These are phyloP conservation scores for Conops quadrifasciatus DNA, from an alignment of 2,888 invertebrate genomes.

Conservation along the genomic window DNA sequence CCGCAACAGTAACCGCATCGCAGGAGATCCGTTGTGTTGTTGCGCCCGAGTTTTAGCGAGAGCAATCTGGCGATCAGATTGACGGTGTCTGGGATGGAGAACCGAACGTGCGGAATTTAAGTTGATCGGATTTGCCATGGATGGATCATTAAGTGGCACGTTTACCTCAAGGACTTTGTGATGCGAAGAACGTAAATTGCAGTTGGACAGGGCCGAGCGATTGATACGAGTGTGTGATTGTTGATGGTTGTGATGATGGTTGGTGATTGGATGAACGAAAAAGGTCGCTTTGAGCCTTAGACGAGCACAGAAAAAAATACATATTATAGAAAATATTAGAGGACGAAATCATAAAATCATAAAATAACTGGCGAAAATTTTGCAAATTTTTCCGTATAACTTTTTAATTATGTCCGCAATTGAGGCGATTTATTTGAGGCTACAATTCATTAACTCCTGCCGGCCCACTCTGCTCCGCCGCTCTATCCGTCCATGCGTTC, in stretches of 20 bases:
- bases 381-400: no score
- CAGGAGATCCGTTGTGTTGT: no score
- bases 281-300: no score
- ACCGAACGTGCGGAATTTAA: constrained; percentile 26
- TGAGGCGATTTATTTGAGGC: no score
- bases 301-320: no score
- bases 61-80: neutral
- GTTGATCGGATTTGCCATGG: constrained; percentile 18
- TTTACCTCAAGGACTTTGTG: neutral
- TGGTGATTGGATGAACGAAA: no score
- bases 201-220: neutral
- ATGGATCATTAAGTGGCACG: constrained; percentile 16
- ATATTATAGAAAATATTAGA: no score
- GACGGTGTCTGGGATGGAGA: constrained; percentile 20
- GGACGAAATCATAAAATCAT: no score
- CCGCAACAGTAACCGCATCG: neutral
- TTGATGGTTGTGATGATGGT: neutral
- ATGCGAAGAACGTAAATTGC: neutral
- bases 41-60: no score
- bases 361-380: no score
- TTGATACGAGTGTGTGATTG: neutral
- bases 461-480: neutral
- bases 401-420: no score
- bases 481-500: neutral
- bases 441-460: no score